These are phyloP conservation scores for Zophobas atratus DNA, from an alignment of 1,140 invertebrate genomes.

Conservation along the genomic window DNA sequence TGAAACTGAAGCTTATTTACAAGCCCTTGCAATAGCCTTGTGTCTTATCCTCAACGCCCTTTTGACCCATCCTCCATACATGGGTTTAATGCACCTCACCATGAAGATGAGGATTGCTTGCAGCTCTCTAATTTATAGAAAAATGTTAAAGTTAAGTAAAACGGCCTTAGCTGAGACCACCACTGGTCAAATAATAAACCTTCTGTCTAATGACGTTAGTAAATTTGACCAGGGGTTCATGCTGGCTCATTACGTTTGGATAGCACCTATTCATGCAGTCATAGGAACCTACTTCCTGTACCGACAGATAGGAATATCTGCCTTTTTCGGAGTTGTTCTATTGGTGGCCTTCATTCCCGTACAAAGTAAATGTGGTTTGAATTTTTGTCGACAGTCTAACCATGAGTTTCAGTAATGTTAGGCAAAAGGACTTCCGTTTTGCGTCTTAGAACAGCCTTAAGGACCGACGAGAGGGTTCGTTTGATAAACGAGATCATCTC, in stretches of 20 bases:
- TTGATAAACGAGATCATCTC: slow-evolving; percentile 75
- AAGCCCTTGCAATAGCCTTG: not conserved
- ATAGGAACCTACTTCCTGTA: slow-evolving; percentile 85
- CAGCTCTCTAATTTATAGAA: slow-evolving; percentile 81
- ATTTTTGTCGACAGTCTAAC: too few species aligned
- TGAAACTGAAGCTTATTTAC: too few species aligned
- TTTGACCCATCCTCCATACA: not conserved
- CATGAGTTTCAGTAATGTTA: slow-evolving; percentile 28
- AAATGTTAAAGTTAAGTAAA: slow-evolving; percentile 82
- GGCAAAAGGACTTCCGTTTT: not conserved
- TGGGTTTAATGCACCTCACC: not conserved
- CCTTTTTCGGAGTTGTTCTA: slow-evolving; percentile 82
- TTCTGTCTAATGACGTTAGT: slow-evolving; percentile 86
- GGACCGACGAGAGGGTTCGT: slow-evolving; percentile 75
- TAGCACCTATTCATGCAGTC: slow-evolving; percentile 64
- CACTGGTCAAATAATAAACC: slow-evolving; percentile 85
- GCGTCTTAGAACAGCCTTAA: slow-evolving; percentile 64
- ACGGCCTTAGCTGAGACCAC: not conserved
- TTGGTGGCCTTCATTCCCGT: slow-evolving; percentile 87
- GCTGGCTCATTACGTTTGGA: slow-evolving; percentile 70
- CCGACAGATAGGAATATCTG: slow-evolving; percentile 69
- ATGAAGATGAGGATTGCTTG: slow-evolving; percentile 81
- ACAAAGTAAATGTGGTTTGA: slow-evolving; percentile 74
- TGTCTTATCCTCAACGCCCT: not conserved
- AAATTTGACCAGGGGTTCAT: slow-evolving; percentile 73